Evolutionary conservation across 1,140 invertebrate species (phyloP), one percentile per base, ranked within the genome.

Genomic region (Leptinotarsa undecemlineata): DNA sequence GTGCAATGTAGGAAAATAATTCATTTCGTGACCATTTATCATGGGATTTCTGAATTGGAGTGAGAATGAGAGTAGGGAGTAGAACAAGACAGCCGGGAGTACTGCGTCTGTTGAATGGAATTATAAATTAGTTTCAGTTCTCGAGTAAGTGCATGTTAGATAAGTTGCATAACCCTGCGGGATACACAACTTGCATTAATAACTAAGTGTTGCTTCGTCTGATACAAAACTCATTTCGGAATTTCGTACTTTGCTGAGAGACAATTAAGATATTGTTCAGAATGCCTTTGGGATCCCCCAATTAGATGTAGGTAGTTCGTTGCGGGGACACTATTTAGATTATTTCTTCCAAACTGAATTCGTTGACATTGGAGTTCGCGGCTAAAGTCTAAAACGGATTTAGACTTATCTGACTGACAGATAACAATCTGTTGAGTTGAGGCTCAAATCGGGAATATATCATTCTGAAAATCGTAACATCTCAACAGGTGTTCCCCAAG

Each of bases 91-190:
- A 64, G 3, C 23, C 4, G 62, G 62, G 62, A 20, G 62, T 26
- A 64, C 20, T 19, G 20, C 5, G 19, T 69, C 26, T 6, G 72
- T 62, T 68, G 72, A 61, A 73, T 68, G 21, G 72, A 73, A 73
- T 73, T 73, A 73, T 68, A 73, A 68, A 68, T 73, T 73, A 73
- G 71, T 72, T 72, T 66, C 71, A 57, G 62, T 20, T 73, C 64
- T 51, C 42, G 11, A 42, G 8, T 11, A 51, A 51, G 51, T 67
- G 51, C 72, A 68, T 51, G 60, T 4, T 21, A 73, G 72, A 73
- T 73, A 73, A 73, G 23, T 68, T 68, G 17, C 64, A 57, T 48
- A 60, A 68, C 14, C 60, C 63, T 26, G 19, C 23, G 17, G 17
- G 33, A 60, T 73, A 73, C 72, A 17, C 19, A 73, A 68, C 63